phyloP scores from a whole-genome alignment of 2,113 vertebrate species.

The Nothoprocta pentlandii region DNA sequence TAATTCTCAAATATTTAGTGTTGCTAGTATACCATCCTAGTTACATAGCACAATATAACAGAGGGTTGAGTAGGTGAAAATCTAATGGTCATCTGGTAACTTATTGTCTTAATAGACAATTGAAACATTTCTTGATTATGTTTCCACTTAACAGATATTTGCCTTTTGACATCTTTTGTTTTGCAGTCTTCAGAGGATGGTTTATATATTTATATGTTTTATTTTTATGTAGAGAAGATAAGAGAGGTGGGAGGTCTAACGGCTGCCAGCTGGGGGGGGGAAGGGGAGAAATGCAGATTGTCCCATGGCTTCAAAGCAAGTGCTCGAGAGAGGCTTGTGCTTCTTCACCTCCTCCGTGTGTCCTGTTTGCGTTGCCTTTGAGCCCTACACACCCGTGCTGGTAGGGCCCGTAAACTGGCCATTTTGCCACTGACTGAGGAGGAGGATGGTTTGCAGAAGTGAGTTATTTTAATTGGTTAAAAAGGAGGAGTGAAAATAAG shows the following conservation, averaged over 20 bases:
- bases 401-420: accelerated
- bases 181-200: background rate
- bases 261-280: background rate
- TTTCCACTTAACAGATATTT: background rate
- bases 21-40: background rate
- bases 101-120: background rate
- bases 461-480: background rate
- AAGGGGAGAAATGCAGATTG: background rate
- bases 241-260: background rate
- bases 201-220: accelerated
- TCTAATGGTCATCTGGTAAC: background rate
- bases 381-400: background rate
- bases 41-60: accelerated
- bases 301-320: background rate
- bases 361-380: background rate
- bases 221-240: background rate
- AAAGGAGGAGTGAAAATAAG: background rate
- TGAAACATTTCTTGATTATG: background rate
- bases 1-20: background rate
- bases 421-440: background rate
- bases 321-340: no score
- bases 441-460: background rate
- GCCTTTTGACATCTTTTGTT: background rate
- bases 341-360: background rate
- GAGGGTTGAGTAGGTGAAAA: background rate